Conservation (phyloP, 2,113 vertebrate species). For the Takifugu bimaculatus region DNA sequence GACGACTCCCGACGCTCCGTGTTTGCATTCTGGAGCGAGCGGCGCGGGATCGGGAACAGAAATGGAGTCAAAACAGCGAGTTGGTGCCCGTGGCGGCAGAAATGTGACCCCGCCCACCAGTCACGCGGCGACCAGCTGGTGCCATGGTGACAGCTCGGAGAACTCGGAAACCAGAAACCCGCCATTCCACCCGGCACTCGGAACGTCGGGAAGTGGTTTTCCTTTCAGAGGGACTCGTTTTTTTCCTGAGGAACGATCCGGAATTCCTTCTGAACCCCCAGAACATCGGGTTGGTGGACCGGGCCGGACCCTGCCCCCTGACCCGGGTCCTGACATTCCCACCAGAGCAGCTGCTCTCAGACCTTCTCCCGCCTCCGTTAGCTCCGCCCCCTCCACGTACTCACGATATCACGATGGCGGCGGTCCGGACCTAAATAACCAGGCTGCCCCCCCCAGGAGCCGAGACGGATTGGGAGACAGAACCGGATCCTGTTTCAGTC, state of each 20-base stretch:
- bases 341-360: slow-evolving; percentile 65
- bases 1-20: neutral
- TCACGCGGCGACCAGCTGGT: slow-evolving; percentile 39
- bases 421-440: slow-evolving; percentile 63
- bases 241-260: too few relatives aligned
- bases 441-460: slow-evolving; percentile 20
- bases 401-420: slow-evolving; percentile 54
- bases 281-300: slow-evolving; percentile 52
- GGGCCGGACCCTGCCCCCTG: slow-evolving; percentile 30
- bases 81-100: slow-evolving; percentile 34
- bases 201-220: slow-evolving; percentile 41
- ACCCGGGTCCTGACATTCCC: slow-evolving; percentile 54
- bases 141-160: slow-evolving; percentile 58
- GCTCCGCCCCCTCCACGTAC: slow-evolving; percentile 45
- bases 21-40: neutral
- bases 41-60: slow-evolving; percentile 35
- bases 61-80: slow-evolving; percentile 30
- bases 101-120: slow-evolving; percentile 31
- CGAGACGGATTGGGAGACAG: slow-evolving; percentile 44
- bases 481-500: slow-evolving; percentile 41
- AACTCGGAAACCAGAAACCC: slow-evolving; percentile 57
- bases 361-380: slow-evolving; percentile 55
- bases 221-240: slow-evolving; percentile 30
- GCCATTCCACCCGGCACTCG: slow-evolving; percentile 50
- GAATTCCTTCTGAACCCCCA: slow-evolving; percentile 19